A percentile compares a stretch with the other conserved stretches of the same genome.
phyloP scores from a whole-genome alignment of 1,140 invertebrate genomes.

The Centruroides sculpturatus region DNA sequence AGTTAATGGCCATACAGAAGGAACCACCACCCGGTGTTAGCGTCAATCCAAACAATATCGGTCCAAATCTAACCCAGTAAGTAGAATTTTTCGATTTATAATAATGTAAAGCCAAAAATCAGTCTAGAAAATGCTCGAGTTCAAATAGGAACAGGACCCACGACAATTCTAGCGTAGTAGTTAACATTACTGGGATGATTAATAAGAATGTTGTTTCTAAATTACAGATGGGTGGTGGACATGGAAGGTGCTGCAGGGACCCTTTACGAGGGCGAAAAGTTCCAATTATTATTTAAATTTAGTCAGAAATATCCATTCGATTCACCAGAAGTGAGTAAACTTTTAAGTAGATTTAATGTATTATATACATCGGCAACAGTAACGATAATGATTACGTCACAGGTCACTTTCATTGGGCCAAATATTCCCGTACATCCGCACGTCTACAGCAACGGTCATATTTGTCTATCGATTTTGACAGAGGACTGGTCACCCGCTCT shows the following conservation, averaged over 20 bases:
- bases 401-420: conserved; percentile 84
- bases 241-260: conserved; percentile 88
- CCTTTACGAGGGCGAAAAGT: conserved; percentile 88
- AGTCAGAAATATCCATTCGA: conserved; percentile 95
- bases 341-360: not conserved
- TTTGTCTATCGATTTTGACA: conserved; percentile 93
- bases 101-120: not conserved
- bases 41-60: conserved; percentile 49
- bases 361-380: not conserved
- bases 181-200: too few species aligned
- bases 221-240: conserved; percentile 72
- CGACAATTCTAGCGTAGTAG: too few species aligned
- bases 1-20: conserved; percentile 82
- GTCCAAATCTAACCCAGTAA: conserved; percentile 34
- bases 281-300: conserved; percentile 92
- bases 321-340: conserved; percentile 66
- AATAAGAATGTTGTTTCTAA: not conserved
- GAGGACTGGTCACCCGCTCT: conserved; percentile 98
- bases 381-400: conserved; percentile 11
- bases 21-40: conserved; percentile 79
- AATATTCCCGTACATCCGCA: conserved; percentile 97
- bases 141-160: too few species aligned
- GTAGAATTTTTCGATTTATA: conserved; percentile 14
- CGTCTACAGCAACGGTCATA: conserved; percentile 97
- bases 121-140: not conserved